Evolutionary conservation across 2,113 vertebrate genomes (phyloP), one percentile per base, ranked within the genome.

Genomic region (Gadus macrocephalus): DNA sequence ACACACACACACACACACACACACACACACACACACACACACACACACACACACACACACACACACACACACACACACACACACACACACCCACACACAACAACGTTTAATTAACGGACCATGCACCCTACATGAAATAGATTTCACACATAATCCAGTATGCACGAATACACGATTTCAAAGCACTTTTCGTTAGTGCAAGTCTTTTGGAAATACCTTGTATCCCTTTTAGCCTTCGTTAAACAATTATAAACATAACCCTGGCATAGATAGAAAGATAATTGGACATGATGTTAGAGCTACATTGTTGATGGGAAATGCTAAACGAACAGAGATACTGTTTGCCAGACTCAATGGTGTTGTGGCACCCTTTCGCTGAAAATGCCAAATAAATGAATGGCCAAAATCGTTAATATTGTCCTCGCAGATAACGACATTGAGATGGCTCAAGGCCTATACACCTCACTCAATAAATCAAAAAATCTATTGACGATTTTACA

Each of bases 91-190:
- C 78, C 70, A 68, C 72, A 64, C 62, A 79, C 73, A 85, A 80
- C 80, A 86, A 79, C 84, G 85, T 88, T 89, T 89, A 89, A 90
- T 90, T 88, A 88, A 84, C 83, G 84, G 81, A 85, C 20, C 89
- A 56, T 88, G 86, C 79, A 86, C 78, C 73, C 74, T 70, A 88
- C 86, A 89, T 58, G 76, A 88, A 90, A 90, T 85, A 82, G 77
- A 90, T 90, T 90, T 92, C 83, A 88, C 86, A 84, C 79, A 66
- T 83, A 77, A 85, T 89, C 80, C 85, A 67, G 67, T 88, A 89
- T 87, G 88, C 89, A 88, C 69, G 78, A 83, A 67, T 75, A 83
- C 86, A 28, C 62, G 67, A 82, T 85, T 84, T 75, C 68, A 67
- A 74, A 80, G 77, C 79, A 78, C 77, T 78, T 85, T 75, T 63